Conservation (phyloP, 2,113 vertebrate species). For the Cyphomyrus discorhynchus region DNA sequence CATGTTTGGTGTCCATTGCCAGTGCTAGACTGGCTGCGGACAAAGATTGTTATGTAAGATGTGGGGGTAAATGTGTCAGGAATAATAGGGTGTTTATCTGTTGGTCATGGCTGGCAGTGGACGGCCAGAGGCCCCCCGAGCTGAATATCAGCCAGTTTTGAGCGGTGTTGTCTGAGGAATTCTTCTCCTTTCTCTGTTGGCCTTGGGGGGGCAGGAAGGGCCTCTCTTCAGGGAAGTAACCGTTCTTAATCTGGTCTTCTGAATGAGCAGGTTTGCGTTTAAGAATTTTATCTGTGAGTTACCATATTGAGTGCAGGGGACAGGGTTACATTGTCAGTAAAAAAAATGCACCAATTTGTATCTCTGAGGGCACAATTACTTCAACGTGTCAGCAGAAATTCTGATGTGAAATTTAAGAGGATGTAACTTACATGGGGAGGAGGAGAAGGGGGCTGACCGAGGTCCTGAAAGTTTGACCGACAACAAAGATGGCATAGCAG, state of each 20-base stretch:
- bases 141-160: not conserved
- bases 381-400: no score
- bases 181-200: not conserved
- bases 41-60: no score
- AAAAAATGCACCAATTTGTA: not conserved
- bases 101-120: not conserved
- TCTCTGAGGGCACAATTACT: not conserved
- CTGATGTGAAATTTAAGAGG: no score
- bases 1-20: no score
- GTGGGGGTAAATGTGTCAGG: no score
- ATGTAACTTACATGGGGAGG: slow-evolving; percentile 74
- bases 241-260: not conserved
- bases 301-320: not conserved
- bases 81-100: no score
- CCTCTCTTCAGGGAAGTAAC: not conserved
- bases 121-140: not conserved
- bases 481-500: slow-evolving; percentile 86
- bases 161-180: not conserved
- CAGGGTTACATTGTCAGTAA: not conserved
- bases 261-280: not conserved
- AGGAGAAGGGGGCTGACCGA: slow-evolving; percentile 84
- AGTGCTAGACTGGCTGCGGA: no score
- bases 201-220: no score
- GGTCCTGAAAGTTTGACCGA: slow-evolving; percentile 84
- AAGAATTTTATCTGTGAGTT: not conserved